Percentiles rank a stretch among this genome's conserved stretches.
phyloP scores from a whole-genome alignment of 2,888 invertebrate genomes.

The Minunthozetes semirufus region DNA sequence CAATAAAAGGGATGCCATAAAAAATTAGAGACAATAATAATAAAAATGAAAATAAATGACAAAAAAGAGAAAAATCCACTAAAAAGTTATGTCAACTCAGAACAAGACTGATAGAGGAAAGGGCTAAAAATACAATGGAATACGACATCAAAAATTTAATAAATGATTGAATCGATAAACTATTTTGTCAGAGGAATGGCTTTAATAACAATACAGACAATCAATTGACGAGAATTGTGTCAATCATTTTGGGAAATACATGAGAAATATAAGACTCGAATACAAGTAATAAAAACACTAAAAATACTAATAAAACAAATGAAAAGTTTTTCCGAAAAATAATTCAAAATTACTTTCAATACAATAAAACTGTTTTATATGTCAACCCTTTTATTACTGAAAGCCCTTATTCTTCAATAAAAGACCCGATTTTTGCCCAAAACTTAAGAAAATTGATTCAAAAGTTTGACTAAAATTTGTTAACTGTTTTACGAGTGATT shows the following conservation, averaged over 20 bases:
- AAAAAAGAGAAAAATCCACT: neutral
- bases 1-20: neutral
- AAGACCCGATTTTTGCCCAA: too few species aligned
- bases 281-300: neutral
- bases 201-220: neutral
- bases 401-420: too few species aligned
- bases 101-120: neutral
- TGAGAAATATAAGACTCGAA: neutral
- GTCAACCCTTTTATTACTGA: too few species aligned
- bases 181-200: neutral
- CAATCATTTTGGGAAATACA: neutral
- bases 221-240: neutral
- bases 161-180: constrained; percentile 1
- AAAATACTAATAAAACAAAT: neutral
- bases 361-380: too few species aligned
- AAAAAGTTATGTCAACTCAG: neutral
- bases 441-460: too few species aligned
- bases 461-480: too few species aligned
- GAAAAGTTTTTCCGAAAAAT: neutral
- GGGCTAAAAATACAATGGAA: neutral
- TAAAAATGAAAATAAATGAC: neutral
- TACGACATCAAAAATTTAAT: neutral
- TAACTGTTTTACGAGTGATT: too few species aligned
- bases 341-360: too few species aligned
- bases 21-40: neutral